Percentiles rank a stretch among this genome's conserved stretches.
phyloP scores from a whole-genome alignment of 2,888 invertebrate species.

The Plebejus anna region DNA sequence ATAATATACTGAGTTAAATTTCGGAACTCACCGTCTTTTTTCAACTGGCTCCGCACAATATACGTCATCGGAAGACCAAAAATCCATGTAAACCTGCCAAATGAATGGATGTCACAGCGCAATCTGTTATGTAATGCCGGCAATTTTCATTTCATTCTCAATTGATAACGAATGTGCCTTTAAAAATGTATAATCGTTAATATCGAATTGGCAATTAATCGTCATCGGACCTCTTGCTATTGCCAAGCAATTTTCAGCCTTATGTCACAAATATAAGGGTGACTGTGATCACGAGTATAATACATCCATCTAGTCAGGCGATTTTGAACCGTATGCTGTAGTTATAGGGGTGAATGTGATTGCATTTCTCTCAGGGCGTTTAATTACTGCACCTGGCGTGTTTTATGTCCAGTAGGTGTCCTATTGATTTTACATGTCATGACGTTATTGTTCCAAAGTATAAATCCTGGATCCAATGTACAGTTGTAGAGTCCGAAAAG shows the following conservation, averaged over 20 bases:
- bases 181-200: conserved; percentile 33
- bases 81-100: conserved; percentile 2
- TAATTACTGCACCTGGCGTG: conserved; percentile 27
- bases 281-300: neutral
- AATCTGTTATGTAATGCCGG: conserved; percentile 7
- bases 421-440: conserved; percentile 29
- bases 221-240: conserved; percentile 31
- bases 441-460: conserved; percentile 10
- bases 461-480: neutral
- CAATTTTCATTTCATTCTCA: conserved; percentile 18
- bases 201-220: conserved; percentile 37
- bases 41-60: no score
- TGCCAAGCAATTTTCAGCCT: neutral
- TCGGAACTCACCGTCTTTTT: no score
- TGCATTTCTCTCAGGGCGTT: conserved; percentile 24
- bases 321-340: neutral
- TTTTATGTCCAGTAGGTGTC: conserved; percentile 24
- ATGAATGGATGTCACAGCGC: neutral
- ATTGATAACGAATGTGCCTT: conserved; percentile 30
- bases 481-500: neutral
- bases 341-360: neutral
- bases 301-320: neutral
- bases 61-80: neutral
- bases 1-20: no score
- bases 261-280: neutral